phyloP scores from a whole-genome alignment of 2,888 invertebrate species.

The Masnerella sp. region DNA sequence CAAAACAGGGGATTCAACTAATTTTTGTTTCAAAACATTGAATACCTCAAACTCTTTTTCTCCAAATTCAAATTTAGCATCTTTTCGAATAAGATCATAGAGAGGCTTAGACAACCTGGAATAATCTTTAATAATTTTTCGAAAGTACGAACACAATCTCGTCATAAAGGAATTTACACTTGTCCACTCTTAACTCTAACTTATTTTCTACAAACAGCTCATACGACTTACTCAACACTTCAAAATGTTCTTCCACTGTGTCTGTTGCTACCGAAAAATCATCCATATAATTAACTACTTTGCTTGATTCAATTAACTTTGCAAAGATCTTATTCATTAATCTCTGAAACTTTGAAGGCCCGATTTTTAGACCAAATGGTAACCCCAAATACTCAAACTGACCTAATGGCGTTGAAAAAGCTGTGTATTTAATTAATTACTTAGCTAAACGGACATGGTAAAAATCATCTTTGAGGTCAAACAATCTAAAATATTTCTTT shows the following conservation, averaged over 20 bases:
- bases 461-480: conserved; percentile 31
- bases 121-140: not conserved
- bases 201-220: not conserved
- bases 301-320: conserved; percentile 4
- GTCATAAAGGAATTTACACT: not conserved
- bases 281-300: conserved; percentile 1
- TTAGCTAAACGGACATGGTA: conserved; percentile 18
- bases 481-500: conserved; percentile 7
- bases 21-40: not conserved
- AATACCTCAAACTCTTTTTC: not conserved
- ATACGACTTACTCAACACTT: not conserved
- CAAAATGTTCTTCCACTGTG: not conserved
- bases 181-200: not conserved
- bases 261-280: not conserved
- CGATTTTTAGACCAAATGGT: conserved; percentile 33
- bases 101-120: conserved; percentile 10
- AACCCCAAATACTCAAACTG: conserved; percentile 22
- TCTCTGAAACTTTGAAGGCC: conserved; percentile 23
- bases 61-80: not conserved
- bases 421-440: conserved; percentile 18
- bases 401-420: conserved; percentile 22
- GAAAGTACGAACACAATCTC: conserved; percentile 4
- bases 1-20: not conserved
- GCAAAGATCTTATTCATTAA: conserved; percentile 11
- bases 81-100: conserved; percentile 2